Evolutionary conservation across 2,797 vertebrate species (phyloP).

Genomic region (Ctenosaura bakeri): DNA sequence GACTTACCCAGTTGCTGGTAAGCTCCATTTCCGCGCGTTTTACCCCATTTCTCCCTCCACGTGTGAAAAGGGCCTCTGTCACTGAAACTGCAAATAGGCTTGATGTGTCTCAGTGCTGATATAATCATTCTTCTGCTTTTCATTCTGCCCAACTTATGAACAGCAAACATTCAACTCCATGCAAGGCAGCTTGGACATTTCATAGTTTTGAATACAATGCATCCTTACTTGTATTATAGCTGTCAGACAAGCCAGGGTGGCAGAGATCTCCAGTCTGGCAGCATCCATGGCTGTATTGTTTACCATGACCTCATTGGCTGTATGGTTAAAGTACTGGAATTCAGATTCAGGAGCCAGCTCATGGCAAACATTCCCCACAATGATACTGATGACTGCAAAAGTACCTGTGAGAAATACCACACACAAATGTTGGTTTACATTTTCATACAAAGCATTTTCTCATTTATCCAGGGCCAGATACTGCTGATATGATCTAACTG

Average conservation of each 20-base stretch:
- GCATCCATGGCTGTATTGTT: constrained; percentile 85
- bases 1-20: no score
- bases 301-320: constrained; percentile 81
- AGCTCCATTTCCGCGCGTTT: no score
- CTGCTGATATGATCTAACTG: background rate
- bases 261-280: constrained; percentile 88
- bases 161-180: accelerated
- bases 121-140: background rate
- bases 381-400: constrained; percentile 94
- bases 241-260: constrained; percentile 90
- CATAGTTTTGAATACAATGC: background rate
- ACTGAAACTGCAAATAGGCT: background rate
- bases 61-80: no score
- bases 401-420: constrained; percentile 81
- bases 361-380: constrained; percentile 90
- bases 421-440: constrained; percentile 37
- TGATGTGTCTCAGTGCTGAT: background rate
- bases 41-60: no score
- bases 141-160: background rate
- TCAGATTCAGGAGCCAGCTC: constrained; percentile 87
- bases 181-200: background rate
- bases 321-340: constrained; percentile 85
- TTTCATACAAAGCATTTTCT: constrained; percentile 4
- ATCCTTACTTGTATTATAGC: constrained; percentile 90
- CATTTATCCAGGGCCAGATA: constrained; percentile 20